phyloP scores from a whole-genome alignment of 2,113 vertebrate species.

The Corythoichthys intestinalis region DNA sequence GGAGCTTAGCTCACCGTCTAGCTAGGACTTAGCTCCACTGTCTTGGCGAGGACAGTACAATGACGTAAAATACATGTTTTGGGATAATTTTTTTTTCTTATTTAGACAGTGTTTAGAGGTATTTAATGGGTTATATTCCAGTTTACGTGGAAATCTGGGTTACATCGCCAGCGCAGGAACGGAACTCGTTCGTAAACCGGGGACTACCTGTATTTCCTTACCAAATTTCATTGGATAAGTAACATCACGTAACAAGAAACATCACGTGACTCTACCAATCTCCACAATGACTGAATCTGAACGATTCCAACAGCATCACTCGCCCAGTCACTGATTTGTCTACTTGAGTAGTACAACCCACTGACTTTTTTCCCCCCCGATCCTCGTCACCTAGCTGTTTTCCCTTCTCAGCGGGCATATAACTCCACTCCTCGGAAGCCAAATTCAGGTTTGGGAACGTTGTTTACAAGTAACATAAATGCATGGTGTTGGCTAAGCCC shows the following conservation, averaged over 20 bases:
- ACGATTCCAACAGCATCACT: conserved; percentile 30
- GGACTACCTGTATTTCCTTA: too few species aligned
- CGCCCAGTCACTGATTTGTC: conserved; percentile 20
- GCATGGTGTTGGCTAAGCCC: conserved; percentile 48
- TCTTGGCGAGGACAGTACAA: too few species aligned
- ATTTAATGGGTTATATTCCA: too few species aligned
- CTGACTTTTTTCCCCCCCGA: conserved; percentile 18
- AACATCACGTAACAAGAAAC: conserved; percentile 4
- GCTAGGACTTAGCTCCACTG: too few species aligned
- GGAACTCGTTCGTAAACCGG: too few species aligned
- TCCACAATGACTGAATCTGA: conserved; percentile 34
- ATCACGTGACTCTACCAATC: neutral
- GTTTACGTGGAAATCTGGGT: too few species aligned
- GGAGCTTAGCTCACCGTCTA: too few species aligned
- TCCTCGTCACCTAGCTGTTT: conserved; percentile 38
- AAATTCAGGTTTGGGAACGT: conserved; percentile 31
- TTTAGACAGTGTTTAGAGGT: too few species aligned
- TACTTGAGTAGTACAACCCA: conserved; percentile 12
- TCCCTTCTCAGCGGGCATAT: conserved; percentile 32
- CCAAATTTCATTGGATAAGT: too few species aligned
- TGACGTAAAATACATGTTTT: too few species aligned
- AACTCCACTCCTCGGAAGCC: conserved; percentile 33
- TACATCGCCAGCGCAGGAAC: too few species aligned
- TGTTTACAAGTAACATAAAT: conserved; percentile 60
- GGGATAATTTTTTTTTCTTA: too few species aligned